These are phyloP conservation scores for Budorcas taxicolor DNA, from an alignment of 2,113 vertebrate genomes.

Conservation along the genomic window DNA sequence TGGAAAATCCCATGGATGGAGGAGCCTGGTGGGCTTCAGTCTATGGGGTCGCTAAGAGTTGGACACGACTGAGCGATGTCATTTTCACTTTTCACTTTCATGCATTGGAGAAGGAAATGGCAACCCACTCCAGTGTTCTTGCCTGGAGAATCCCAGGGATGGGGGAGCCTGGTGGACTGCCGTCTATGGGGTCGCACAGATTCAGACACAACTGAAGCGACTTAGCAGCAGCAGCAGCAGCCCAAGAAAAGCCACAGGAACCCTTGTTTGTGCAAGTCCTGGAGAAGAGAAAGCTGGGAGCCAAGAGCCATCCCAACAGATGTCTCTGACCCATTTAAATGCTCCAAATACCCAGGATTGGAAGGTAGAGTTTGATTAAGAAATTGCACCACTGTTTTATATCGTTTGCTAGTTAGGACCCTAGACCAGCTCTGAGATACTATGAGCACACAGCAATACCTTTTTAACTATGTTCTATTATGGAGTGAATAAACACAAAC, in stretches of 20 bases:
- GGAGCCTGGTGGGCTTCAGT: no score
- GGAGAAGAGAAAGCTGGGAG: background rate
- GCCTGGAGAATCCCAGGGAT: no score
- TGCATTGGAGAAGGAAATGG: no score
- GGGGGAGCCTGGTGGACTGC: no score
- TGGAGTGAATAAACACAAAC: background rate
- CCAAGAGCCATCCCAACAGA: background rate
- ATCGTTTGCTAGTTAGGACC: background rate
- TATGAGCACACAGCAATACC: background rate
- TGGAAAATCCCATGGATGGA: no score
- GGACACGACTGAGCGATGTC: no score
- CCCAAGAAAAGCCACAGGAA: background rate
- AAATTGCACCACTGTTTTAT: background rate
- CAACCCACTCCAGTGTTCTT: no score
- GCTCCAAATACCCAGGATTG: background rate
- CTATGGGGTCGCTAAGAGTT: no score
- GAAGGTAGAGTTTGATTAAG: background rate
- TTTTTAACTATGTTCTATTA: background rate
- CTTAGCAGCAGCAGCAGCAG: no score
- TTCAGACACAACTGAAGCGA: no score
- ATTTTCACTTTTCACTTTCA: no score
- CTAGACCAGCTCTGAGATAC: background rate
- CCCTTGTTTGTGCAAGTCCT: background rate
- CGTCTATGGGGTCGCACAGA: no score
- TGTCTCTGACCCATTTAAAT: background rate